Evolutionary conservation across 2,888 invertebrate species (phyloP).

Genomic region (Cerceris ruficornis): DNA sequence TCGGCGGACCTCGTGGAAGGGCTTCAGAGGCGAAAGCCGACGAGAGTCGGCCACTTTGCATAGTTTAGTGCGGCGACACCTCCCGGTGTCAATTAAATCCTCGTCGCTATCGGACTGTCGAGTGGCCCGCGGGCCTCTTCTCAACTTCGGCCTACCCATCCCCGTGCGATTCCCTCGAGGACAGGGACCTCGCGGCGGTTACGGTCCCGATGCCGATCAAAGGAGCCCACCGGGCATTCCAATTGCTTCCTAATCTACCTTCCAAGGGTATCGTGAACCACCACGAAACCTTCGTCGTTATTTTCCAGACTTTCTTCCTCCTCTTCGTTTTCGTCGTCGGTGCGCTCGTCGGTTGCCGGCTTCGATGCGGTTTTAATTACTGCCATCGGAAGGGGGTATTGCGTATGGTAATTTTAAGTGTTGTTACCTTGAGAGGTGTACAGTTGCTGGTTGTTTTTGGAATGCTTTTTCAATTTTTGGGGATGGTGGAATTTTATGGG

Average conservation of each 20-base stretch:
- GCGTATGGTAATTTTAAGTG: neutral
- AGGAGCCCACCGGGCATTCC: constrained; percentile 58
- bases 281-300: constrained; percentile 6
- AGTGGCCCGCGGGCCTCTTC: constrained; percentile 47
- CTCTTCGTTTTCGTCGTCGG: constrained; percentile 4
- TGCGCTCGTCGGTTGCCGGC: neutral
- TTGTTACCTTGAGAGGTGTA: too few species aligned
- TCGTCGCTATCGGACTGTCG: constrained; percentile 61
- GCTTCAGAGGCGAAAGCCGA: constrained; percentile 55
- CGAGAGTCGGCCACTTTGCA: constrained; percentile 72
- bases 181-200: constrained; percentile 11
- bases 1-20: constrained; percentile 13
- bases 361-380: constrained; percentile 15
- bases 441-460: too few species aligned
- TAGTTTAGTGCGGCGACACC: constrained; percentile 79
- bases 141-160: constrained; percentile 24
- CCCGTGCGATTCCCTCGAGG: constrained; percentile 2
- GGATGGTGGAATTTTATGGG: too few species aligned
- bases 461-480: too few species aligned
- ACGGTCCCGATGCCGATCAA: constrained; percentile 59
- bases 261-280: constrained; percentile 12
- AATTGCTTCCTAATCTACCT: constrained; percentile 62
- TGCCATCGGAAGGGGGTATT: neutral
- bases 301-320: neutral
- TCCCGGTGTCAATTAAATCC: constrained; percentile 80